Base-by-base conservation (phyloP, 2,888 invertebrate species). In the Lycaena phlaeas region DNA sequence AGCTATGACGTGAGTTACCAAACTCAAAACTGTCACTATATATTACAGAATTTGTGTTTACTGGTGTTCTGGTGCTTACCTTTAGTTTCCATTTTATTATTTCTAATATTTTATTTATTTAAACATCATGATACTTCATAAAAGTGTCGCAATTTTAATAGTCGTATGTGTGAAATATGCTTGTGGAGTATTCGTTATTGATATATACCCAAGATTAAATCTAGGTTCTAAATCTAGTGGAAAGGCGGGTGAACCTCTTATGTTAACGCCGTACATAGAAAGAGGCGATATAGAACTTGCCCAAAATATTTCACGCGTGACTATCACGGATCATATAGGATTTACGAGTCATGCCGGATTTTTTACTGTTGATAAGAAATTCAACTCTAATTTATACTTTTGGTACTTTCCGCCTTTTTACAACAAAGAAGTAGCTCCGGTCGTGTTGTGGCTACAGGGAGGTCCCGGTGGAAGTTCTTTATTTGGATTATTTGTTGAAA, bases 381-480 rank as follows among this genome's bases (percentile, higher is more conserved):
- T 68, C 50, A 70, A 86, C 42, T 87, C 88, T 2, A 88, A 89
- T 61, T 65, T 87, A 45, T 90, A 87, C 62, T 89, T 89, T 65
- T 90, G 89, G 89, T 89, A 88, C 54, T 89, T 89, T 53, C 88
- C 88, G 10, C 74, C 88, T 1, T 69, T 78, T 53, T 68, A 63
- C 4, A 67, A 69, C 28, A 57, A 63, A 9, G 51, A 61, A 18
- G 57, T 62, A 2, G 85, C 86, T 0, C 87, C 88, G 1, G 64
- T 88, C 1, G 40, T 87, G 1, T 56, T 88, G 1, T 88, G 88
- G 88, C 67, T 88, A 0, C 87, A 88, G 65, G 88, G 88, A 1
- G 88, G 88, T 0, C 88, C 88, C 0, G 88, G 88, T 1, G 84
- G 72, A 0, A 85, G 85, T 34, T 86, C 87, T 0, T 54, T 88